Conservation (phyloP, 2,113 vertebrate genomes). For the Octodon degus region DNA sequence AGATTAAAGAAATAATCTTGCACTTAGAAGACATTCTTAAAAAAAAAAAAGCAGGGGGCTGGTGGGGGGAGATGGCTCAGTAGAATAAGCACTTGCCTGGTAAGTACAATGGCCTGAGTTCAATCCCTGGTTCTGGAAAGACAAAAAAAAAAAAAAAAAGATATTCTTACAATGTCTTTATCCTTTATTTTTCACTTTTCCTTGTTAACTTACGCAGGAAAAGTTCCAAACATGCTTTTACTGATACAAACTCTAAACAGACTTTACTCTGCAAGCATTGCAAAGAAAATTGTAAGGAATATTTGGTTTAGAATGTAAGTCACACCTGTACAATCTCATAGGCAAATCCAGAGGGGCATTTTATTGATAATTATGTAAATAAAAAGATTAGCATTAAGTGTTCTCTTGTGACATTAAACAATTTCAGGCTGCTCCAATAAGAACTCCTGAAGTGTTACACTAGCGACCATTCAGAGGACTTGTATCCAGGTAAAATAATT, state of each 20-base stretch:
- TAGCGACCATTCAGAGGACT: not conserved
- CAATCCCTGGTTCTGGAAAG: no score
- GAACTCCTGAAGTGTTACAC: not conserved
- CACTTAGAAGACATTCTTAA: not conserved
- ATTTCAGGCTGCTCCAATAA: not conserved
- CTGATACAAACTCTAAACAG: not conserved
- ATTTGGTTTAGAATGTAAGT: not conserved
- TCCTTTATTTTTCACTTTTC: not conserved
- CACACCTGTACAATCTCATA: not conserved
- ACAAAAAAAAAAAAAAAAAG: not conserved
- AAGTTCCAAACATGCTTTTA: not conserved
- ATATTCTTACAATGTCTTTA: not conserved
- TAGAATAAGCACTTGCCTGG: no score
- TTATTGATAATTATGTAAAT: constrained; percentile 35
- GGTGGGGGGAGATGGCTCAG: no score
- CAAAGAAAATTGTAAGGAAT: not conserved
- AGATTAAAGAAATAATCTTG: not conserved
- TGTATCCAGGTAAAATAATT: constrained; percentile 46
- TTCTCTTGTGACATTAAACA: constrained; percentile 21
- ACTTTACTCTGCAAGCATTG: not conserved
- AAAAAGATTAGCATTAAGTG: constrained; percentile 31
- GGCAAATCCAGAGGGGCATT: not conserved
- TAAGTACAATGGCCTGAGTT: no score
- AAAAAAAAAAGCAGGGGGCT: no score
- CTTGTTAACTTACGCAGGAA: constrained; percentile 1